These are phyloP conservation scores for Bhutanitis thaidina DNA, from an alignment of 2,888 invertebrate genomes.

Conservation along the genomic window DNA sequence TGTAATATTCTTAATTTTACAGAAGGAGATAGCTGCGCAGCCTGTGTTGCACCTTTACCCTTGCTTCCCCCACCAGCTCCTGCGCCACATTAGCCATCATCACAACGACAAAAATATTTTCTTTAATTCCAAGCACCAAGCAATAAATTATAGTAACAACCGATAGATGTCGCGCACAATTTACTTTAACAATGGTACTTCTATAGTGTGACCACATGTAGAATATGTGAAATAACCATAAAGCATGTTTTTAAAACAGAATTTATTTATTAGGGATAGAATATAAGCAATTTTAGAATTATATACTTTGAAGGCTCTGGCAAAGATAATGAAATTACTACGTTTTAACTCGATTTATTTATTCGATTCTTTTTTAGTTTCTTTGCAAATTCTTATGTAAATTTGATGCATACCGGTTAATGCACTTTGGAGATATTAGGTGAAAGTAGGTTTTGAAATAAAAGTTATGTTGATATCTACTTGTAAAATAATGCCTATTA, in stretches of 20 bases:
- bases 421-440: too few relatives aligned
- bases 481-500: too few relatives aligned
- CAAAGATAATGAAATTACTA: too few relatives aligned
- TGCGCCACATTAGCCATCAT: constrained; percentile 53
- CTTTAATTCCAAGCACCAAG: constrained; percentile 14
- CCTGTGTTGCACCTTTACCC: constrained; percentile 65
- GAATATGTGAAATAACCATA: constrained; percentile 6
- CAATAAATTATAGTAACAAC: constrained; percentile 15
- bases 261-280: too few relatives aligned
- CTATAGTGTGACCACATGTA: constrained; percentile 2
- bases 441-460: too few relatives aligned
- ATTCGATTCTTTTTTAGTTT: too few relatives aligned
- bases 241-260: neutral
- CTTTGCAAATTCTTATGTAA: too few relatives aligned
- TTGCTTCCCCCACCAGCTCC: constrained; percentile 60
- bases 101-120: neutral
- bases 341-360: too few relatives aligned
- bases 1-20: constrained; percentile 29
- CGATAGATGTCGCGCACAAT: constrained; percentile 25
- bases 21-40: constrained; percentile 68
- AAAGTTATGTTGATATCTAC: too few relatives aligned
- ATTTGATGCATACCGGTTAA: too few relatives aligned
- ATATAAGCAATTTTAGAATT: too few relatives aligned
- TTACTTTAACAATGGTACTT: neutral
- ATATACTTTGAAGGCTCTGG: too few relatives aligned